Evolutionary conservation across 2,113 vertebrate genomes (phyloP).

Genomic region (Propithecus coquereli): DNA sequence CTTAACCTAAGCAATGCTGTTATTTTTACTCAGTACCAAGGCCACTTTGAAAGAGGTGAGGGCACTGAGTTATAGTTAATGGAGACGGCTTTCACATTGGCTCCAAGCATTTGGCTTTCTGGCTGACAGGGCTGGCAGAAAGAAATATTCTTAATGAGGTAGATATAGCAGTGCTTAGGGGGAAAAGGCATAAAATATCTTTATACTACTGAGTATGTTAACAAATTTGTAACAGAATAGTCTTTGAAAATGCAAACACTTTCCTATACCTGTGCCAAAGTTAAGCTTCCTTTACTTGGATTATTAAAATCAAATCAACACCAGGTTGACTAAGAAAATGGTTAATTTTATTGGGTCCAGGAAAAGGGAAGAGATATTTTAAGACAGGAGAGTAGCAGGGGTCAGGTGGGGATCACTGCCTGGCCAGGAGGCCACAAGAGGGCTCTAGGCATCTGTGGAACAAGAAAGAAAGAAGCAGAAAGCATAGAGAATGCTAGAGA

Average conservation of each 20-base stretch:
- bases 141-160: background rate
- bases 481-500: background rate
- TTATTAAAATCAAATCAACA: slow-evolving; percentile 9
- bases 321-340: background rate
- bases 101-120: background rate
- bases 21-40: background rate
- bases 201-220: background rate
- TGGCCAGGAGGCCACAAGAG: background rate
- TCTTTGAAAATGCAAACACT: background rate
- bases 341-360: background rate
- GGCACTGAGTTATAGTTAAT: background rate
- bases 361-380: background rate
- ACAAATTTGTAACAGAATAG: background rate
- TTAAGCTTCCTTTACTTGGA: background rate
- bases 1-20: background rate
- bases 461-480: background rate
- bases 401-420: background rate
- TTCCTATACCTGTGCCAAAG: background rate
- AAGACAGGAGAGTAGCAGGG: background rate
- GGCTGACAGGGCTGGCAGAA: background rate
- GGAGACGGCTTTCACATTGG: background rate
- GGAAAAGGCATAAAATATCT: background rate
- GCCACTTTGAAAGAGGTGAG: background rate
- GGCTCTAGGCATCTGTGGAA: background rate
- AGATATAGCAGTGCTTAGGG: background rate